Evolutionary conservation across 2,113 vertebrate genomes (phyloP).

Genomic region (Tragelaphus scriptus): DNA sequence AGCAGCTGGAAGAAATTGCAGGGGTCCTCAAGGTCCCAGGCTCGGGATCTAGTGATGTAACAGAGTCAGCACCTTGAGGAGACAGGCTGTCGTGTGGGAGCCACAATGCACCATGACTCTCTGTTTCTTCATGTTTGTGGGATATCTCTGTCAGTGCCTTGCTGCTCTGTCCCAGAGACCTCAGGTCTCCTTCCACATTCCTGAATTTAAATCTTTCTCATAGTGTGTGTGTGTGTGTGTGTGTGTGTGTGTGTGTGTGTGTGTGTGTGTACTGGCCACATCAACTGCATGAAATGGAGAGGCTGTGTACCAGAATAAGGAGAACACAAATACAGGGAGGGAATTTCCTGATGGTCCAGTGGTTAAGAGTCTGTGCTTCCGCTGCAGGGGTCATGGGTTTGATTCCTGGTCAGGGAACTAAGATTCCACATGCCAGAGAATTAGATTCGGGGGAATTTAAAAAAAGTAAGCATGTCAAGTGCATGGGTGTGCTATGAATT

Average conservation of each 20-base stretch:
- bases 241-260: background rate
- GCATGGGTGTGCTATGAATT: slow-evolving; percentile 22
- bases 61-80: background rate
- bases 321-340: background rate
- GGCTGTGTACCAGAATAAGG: background rate
- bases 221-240: background rate
- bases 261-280: background rate
- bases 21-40: background rate
- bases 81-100: background rate
- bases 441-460: background rate
- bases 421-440: background rate
- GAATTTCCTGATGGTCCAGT: background rate
- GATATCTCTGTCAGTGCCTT: background rate
- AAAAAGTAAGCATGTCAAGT: background rate
- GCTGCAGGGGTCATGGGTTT: background rate
- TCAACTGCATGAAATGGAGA: background rate
- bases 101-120: background rate
- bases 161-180: background rate
- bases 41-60: background rate
- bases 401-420: background rate
- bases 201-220: background rate
- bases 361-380: background rate
- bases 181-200: background rate
- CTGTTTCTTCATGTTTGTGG: background rate
- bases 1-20: background rate